Evolutionary conservation across 2,113 vertebrate species (phyloP).

Genomic region (Cryptotis parvus): DNA sequence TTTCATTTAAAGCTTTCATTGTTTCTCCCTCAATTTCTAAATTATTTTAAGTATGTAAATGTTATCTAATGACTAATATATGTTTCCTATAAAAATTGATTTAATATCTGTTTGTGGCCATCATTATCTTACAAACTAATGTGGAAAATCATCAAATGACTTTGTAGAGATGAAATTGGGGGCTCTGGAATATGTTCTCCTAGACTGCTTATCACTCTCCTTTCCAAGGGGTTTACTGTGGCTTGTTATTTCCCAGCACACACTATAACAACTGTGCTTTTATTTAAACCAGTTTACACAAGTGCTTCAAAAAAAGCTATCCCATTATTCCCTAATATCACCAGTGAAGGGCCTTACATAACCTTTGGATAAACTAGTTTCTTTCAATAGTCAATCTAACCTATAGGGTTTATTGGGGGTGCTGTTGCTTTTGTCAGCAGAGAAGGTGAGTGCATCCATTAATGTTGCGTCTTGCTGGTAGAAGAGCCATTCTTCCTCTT

Average conservation of each 20-base stretch:
- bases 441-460: background rate
- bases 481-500: background rate
- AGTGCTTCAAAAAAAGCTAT: slow-evolving; percentile 16
- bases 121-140: slow-evolving; percentile 9
- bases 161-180: background rate
- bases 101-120: background rate
- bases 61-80: background rate
- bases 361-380: background rate
- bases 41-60: background rate
- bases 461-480: background rate
- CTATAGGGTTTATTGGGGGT: background rate
- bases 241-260: background rate
- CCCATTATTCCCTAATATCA: background rate
- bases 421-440: background rate
- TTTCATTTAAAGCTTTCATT: slow-evolving; percentile 5
- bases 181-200: background rate
- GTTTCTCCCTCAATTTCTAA: slow-evolving; percentile 1
- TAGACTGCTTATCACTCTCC: background rate
- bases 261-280: background rate
- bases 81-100: background rate
- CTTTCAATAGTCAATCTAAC: background rate
- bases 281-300: background rate
- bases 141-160: background rate
- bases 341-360: background rate
- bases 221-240: background rate